These are phyloP conservation scores for Thumatha senex DNA, from an alignment of 2,888 invertebrate genomes.

Conservation along the genomic window DNA sequence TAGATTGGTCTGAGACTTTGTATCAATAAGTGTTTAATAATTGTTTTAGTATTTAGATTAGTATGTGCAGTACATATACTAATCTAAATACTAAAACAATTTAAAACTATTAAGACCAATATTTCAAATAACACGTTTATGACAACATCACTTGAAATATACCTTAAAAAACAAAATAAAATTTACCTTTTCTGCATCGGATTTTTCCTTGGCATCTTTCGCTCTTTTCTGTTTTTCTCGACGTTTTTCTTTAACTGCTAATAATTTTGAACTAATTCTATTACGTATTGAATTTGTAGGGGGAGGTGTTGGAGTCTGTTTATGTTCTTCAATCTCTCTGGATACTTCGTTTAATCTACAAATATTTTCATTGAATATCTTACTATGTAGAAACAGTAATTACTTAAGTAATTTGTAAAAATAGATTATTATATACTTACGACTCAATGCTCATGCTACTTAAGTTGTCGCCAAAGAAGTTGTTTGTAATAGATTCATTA, in stretches of 20 bases:
- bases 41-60: too few relatives aligned
- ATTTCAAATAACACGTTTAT: slow-evolving; percentile 20
- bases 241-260: slow-evolving; percentile 54
- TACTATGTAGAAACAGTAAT: slow-evolving; percentile 20
- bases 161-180: too few relatives aligned
- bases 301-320: slow-evolving; percentile 37
- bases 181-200: slow-evolving; percentile 62
- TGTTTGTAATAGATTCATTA: slow-evolving; percentile 22
- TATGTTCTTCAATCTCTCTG: slow-evolving; percentile 53
- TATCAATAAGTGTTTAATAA: too few relatives aligned
- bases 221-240: slow-evolving; percentile 42
- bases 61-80: too few relatives aligned
- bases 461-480: slow-evolving; percentile 48
- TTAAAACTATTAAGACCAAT: too few relatives aligned
- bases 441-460: slow-evolving; percentile 62
- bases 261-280: slow-evolving; percentile 58
- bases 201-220: slow-evolving; percentile 52
- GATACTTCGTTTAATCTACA: slow-evolving; percentile 57
- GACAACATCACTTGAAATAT: slow-evolving; percentile 34
- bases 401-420: slow-evolving; percentile 5
- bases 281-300: slow-evolving; percentile 57
- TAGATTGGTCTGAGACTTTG: not conserved
- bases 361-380: slow-evolving; percentile 25
- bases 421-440: slow-evolving; percentile 51
- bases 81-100: not conserved